Conservation (phyloP, 2,113 vertebrate species). For the Lepus timidus region DNA sequence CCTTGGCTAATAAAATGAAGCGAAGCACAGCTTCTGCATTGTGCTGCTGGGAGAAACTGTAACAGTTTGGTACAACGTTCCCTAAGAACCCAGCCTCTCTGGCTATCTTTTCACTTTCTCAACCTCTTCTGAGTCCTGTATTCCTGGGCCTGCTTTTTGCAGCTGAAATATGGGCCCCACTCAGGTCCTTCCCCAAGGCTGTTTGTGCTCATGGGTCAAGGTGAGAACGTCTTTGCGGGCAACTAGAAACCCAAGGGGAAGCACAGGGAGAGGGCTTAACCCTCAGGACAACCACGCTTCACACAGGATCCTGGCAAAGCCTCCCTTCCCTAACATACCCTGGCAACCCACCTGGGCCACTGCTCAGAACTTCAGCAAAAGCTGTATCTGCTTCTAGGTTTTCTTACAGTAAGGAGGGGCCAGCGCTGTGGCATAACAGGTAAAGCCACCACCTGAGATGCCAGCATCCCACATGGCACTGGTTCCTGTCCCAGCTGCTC, state of each 20-base stretch:
- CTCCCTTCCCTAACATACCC: not conserved
- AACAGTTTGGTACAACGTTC: fast-evolving
- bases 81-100: not conserved
- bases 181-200: not conserved
- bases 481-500: too few species aligned
- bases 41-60: not conserved
- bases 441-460: too few species aligned
- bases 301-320: not conserved
- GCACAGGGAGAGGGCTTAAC: not conserved
- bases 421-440: too few species aligned
- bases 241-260: not conserved
- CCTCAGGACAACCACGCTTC: not conserved
- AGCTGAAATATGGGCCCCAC: not conserved
- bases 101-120: not conserved
- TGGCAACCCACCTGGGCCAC: not conserved
- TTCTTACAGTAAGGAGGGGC: not conserved
- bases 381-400: not conserved
- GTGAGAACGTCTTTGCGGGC: not conserved
- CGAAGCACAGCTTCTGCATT: not conserved
- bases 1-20: not conserved
- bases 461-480: too few species aligned
- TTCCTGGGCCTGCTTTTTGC: not conserved
- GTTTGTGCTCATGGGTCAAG: not conserved
- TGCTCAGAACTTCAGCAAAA: not conserved
- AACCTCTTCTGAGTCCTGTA: not conserved